These are phyloP conservation scores for Trichosurus vulpecula DNA, from an alignment of 2,797 vertebrate species.

Conservation along the genomic window DNA sequence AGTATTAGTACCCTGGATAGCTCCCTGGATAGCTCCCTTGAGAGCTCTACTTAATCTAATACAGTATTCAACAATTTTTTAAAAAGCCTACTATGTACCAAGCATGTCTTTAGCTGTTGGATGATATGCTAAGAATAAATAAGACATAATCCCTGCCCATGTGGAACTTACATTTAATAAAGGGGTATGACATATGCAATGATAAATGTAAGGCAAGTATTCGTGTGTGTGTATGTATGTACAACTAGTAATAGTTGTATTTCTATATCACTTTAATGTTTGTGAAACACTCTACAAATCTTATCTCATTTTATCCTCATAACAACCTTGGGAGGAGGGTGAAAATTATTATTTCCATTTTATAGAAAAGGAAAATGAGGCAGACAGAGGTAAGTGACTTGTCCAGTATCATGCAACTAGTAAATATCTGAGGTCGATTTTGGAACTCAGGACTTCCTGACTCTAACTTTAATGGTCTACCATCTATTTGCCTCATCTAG, in stretches of 20 bases:
- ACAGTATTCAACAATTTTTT: constrained; percentile 2
- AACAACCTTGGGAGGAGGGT: neutral
- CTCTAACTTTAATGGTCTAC: neutral
- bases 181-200: neutral
- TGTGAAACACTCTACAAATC: neutral
- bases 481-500: neutral
- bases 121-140: constrained; percentile 2
- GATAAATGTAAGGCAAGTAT: neutral
- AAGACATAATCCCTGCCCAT: constrained; percentile 15
- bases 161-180: neutral
- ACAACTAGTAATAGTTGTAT: neutral
- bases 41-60: neutral
- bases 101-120: neutral
- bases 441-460: neutral
- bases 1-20: neutral
- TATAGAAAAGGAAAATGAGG: neutral
- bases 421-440: neutral
- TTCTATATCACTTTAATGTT: neutral
- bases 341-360: neutral
- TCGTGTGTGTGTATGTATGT: neutral
- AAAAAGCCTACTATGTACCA: neutral
- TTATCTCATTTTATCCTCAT: neutral
- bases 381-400: neutral
- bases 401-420: neutral
- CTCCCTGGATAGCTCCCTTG: neutral